Base-by-base conservation (phyloP, 2,113 vertebrate genomes). In the Pollimyrus isidori region DNA sequence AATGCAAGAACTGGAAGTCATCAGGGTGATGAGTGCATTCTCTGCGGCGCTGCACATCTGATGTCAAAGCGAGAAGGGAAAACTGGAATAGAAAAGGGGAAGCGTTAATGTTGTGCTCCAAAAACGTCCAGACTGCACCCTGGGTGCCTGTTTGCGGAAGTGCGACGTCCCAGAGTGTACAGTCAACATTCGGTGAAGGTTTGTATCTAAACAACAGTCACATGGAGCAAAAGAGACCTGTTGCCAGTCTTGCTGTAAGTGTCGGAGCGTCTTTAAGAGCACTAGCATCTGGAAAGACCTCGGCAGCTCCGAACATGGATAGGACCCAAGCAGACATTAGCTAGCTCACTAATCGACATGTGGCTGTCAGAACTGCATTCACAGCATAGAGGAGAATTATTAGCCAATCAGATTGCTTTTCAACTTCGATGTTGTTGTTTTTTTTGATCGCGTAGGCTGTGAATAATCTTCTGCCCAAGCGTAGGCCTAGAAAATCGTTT, bases 1-100 rank as follows among this genome's bases (percentile, higher is more conserved):
- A 80, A 35, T 39, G 35, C 69, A 39, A 76, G 69, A 76, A 80
- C 73, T 80, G 73, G 35, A 80, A 80, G 62, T 69, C 23, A 39
- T 48, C 42, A 50, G 26, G 23, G 35, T 49, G n/a, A 39, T 9
- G 82, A 49, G 45, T 48, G 45, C 82, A 19, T 48, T 53, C 46
- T 83, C 88, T 39, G 49, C 1, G 10, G 23, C 52, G 4, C 21
- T 45, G 15, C 30, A 2, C 53, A 5, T 86, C 83, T 86, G 83
- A 89, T 42, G 48, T 91, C 89, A 90, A 89, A 86, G 82, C 89
- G 91, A 91, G 91, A 93, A 92, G 87, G 91, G 80, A 93, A 93
- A 93, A 91, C 91, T 91, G 91, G 92, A 93, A 93, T 91, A 93
- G 92, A 93, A 93, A 93, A 35, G 86, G 89, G 89, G 92, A 93